A percentile compares a stretch with the other conserved stretches of the same genome.
These are phyloP conservation scores for Ormyrus rosae DNA, from an alignment of 2,888 invertebrate genomes.

Conservation along the genomic window DNA sequence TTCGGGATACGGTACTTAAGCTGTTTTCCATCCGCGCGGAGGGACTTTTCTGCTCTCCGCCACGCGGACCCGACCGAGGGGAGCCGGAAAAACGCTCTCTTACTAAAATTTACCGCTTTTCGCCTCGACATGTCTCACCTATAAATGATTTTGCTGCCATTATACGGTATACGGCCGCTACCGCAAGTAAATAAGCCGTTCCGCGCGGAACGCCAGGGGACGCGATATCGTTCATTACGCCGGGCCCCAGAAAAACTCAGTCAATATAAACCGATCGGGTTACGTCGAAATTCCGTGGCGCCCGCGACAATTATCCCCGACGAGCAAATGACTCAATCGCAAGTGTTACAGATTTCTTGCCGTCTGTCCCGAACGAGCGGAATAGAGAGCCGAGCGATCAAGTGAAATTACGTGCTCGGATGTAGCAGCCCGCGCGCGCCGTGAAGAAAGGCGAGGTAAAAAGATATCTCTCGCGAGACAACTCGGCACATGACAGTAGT, in stretches of 20 bases:
- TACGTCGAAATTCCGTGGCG: no score
- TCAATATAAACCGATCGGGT: no score
- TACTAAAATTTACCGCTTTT: constrained; percentile 40
- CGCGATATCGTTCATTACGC: no score
- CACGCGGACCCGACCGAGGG: background rate
- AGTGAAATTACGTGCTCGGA: constrained; percentile 18
- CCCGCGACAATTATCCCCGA: no score
- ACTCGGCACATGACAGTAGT: background rate
- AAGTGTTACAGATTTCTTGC: background rate
- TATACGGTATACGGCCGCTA: background rate
- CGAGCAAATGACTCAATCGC: no score
- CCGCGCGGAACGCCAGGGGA: no score
- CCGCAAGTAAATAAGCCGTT: no score
- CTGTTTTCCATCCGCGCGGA: constrained; percentile 2
- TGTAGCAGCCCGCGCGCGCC: no score
- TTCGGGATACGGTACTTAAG: constrained; percentile 36
- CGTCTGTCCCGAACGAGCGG: background rate
- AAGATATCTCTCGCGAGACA: constrained; percentile 23
- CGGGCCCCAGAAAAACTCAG: no score
- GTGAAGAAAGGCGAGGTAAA: background rate
- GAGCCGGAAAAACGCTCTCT: constrained; percentile 1
- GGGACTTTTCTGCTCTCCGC: constrained; percentile 1
- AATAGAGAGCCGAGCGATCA: constrained; percentile 25
- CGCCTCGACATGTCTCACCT: constrained; percentile 12
- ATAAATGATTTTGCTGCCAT: constrained; percentile 37